Base-by-base conservation (phyloP, 2,113 vertebrate genomes). In the Helogale parvula region DNA sequence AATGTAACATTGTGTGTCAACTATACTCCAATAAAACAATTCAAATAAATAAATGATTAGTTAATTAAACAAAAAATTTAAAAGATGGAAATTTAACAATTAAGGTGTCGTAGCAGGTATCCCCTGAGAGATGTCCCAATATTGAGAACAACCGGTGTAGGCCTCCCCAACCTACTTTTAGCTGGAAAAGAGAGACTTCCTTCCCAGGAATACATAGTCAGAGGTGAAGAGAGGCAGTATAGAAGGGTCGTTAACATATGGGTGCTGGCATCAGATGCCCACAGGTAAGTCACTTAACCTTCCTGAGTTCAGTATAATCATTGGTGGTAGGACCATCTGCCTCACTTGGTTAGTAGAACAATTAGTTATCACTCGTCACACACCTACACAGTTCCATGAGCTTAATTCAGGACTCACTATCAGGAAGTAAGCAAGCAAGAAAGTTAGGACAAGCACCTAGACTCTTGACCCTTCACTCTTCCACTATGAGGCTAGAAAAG, bases 91-190 rank as follows among this genome's bases (percentile, higher is more conserved):
- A 47, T 77, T 47, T 0, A 47, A 45, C 16, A 66, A 33, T 12
- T 52, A 71, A 27, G 60, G 38, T 4, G 2, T n/a, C 47, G 7
- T 0, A 71, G 10, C 21, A 74, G 4, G 31, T 21, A 66, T 2
- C 29, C 2, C 54, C 25, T 35, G 23, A 29, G 15, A 54, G 45
- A 12, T 9, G 23, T 15, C n/a, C 25, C 1, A 31, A 29, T 27
- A 50, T 2, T 10, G 2, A 23, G 47, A 80, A 91, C 31, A 71
- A 72, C 3, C 41, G 17, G 13, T 45, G 27, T 76, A 4, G 4
- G 41, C 12, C 13, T 1, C 14, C 2, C 2, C 15, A 2, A 10
- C 2, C 2, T 16, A 72, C 57, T 72, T 25, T 29, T 45, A 3
- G 5, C 0, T 69, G 45, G 54, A 45, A n/a, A 63, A 31, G 60